Conservation (phyloP, 2,113 vertebrate genomes). For the Carettochelys insculpta region DNA sequence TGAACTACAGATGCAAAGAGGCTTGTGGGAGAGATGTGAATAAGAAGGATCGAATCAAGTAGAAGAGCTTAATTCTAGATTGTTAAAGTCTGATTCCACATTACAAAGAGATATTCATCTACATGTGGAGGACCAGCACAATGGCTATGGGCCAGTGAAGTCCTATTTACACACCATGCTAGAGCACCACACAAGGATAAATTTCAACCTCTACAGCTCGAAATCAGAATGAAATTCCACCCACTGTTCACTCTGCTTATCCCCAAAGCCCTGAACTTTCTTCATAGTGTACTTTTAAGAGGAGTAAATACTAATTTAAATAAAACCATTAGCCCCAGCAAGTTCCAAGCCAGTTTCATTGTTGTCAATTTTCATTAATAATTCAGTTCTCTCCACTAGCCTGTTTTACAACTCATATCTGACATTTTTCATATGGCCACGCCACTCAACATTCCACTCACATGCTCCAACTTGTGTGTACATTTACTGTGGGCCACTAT, state of each 20-base stretch:
- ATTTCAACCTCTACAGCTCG: neutral
- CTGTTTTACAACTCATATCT: neutral
- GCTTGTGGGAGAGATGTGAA: neutral
- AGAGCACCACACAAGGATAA: neutral
- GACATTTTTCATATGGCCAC: neutral
- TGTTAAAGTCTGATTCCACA: neutral
- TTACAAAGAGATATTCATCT: neutral
- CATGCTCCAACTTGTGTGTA: neutral
- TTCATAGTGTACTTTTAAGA: neutral
- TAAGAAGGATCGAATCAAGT: neutral
- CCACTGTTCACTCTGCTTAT: neutral
- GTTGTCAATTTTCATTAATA: neutral
- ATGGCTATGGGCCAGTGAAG: neutral
- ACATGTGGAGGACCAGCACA: neutral
- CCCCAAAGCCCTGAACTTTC: neutral
- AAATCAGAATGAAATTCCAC: slow-evolving; percentile 9
- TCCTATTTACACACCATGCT: neutral
- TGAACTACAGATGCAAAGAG: slow-evolving; percentile 2
- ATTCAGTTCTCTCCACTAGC: neutral
- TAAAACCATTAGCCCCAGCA: neutral
- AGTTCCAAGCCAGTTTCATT: neutral
- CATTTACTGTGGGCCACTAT: neutral
- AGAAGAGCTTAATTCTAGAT: slow-evolving; percentile 3
- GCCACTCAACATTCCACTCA: neutral
- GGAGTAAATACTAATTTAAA: neutral